Conservation (phyloP, 2,888 invertebrate species). For the Calliphora vomitoria region DNA sequence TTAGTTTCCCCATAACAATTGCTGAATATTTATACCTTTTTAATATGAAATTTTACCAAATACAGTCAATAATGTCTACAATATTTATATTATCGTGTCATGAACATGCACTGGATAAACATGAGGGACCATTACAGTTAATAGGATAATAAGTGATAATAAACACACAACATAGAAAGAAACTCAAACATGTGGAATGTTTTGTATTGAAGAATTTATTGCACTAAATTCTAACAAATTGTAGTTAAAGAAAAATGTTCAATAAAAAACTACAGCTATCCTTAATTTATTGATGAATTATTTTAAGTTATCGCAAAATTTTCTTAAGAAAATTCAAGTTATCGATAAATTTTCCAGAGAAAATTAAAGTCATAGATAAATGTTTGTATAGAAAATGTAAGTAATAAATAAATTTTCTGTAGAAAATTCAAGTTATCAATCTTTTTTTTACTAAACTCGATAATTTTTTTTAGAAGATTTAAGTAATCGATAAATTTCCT, state of each 20-base stretch:
- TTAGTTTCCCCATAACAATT: slow-evolving; percentile 83
- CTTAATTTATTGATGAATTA: too few relatives aligned
- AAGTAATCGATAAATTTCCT: neutral
- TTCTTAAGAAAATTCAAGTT: neutral
- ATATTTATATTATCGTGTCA: slow-evolving; percentile 26
- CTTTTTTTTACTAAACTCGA: neutral
- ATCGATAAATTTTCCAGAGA: neutral
- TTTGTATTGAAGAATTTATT: too few relatives aligned
- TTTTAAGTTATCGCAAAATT: neutral
- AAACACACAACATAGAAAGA: neutral
- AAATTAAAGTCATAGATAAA: too few relatives aligned
- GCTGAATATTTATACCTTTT: slow-evolving; percentile 79
- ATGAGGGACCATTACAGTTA: neutral
- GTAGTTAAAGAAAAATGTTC: too few relatives aligned
- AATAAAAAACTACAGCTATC: too few relatives aligned
- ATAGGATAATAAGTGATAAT: neutral
- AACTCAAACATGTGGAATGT: neutral
- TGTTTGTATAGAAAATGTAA: too few relatives aligned
- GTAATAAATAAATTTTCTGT: neutral
- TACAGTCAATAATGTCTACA: slow-evolving; percentile 2
- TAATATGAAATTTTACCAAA: slow-evolving; percentile 75
- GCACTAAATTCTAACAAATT: too few relatives aligned
- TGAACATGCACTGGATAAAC: slow-evolving; percentile 7
- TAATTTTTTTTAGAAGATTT: too few relatives aligned
- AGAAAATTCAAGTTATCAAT: neutral